Evolutionary conservation across 1,140 invertebrate species (phyloP), one percentile per base, ranked within the genome.

Genomic region (Muscidifurax raptorellus): DNA sequence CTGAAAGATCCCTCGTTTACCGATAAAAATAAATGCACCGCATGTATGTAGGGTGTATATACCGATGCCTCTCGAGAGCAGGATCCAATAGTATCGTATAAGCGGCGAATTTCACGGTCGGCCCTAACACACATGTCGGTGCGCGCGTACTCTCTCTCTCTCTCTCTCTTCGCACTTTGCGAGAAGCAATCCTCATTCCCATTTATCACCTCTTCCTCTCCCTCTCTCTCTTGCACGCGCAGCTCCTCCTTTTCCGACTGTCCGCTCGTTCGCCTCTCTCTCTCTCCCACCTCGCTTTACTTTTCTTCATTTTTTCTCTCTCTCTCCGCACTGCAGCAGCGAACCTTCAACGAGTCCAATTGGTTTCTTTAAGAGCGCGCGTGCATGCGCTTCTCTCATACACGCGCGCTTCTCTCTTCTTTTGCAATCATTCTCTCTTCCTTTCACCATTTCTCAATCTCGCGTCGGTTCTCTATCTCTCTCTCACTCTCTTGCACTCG

Each of bases 111-210:
- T 59, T 59, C 52, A 59, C 52, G 52, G 18, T 59, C 52, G 52
- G 52, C 52, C 52, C 52, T 59, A 59, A 59, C 52, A 59, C 52
- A 22, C 25, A 32, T 28, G 32, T 64, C 44, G 27, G 30, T 22
- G 47, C 32, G n/a, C 40, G 12, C 40, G 2, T 27, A 13, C 7
- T n/a, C 59, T 47, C 64, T 28, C 47, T 32, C 27, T 66, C 12
- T 72, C 44, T 52, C 67, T 15, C 64, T 64, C 71, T 76, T 91
- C 90, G 90, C 89, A 90, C 90, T 91, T 90, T 91, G 88, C 88
- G 88, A 87, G 89, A n/a, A n/a, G 90, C 90, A 91, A 91, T 91
- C 88, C 89, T 92, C 89, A 89, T 90, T 91, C 88, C 87, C 88
- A 91, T 91, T 92, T 91, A 91, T 91, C 91, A 91, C 91, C 88